Evolutionary conservation across 2,113 vertebrate genomes (phyloP).

Genomic region (Alces alces): DNA sequence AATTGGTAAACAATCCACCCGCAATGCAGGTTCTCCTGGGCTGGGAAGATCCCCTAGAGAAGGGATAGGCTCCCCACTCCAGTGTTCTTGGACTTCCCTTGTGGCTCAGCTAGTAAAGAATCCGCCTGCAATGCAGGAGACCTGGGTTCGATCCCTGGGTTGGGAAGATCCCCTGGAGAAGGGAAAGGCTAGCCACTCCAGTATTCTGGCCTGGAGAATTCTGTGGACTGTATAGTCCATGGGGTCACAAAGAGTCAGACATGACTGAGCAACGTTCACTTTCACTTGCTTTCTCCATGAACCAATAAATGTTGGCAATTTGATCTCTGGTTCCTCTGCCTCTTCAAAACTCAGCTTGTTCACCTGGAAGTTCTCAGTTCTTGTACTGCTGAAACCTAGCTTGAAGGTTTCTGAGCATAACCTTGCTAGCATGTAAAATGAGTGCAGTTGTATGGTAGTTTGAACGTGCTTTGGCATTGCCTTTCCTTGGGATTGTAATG

Average conservation of each 20-base stretch:
- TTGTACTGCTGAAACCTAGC: neutral
- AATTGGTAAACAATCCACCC: neutral
- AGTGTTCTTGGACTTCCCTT: neutral
- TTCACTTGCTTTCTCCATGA: neutral
- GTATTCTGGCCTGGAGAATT: neutral
- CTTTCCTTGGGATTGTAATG: neutral
- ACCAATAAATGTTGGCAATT: neutral
- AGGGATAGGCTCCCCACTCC: neutral
- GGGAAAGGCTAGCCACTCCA: neutral
- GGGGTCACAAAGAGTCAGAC: neutral
- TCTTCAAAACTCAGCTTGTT: neutral
- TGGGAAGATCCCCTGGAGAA: neutral
- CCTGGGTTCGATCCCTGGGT: neutral
- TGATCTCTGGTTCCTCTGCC: neutral
- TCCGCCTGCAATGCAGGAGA: neutral
- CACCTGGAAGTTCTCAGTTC: neutral
- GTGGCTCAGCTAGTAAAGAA: neutral
- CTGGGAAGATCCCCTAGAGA: neutral
- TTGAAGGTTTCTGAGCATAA: neutral
- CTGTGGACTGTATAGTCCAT: neutral
- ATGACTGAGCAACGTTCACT: rapidly evolving
- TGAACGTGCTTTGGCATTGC: neutral
- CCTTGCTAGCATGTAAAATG: neutral
- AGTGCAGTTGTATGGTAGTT: neutral
- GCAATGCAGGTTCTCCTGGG: neutral